Conservation (phyloP, 2,113 vertebrate genomes). For the Raja brachyura region DNA sequence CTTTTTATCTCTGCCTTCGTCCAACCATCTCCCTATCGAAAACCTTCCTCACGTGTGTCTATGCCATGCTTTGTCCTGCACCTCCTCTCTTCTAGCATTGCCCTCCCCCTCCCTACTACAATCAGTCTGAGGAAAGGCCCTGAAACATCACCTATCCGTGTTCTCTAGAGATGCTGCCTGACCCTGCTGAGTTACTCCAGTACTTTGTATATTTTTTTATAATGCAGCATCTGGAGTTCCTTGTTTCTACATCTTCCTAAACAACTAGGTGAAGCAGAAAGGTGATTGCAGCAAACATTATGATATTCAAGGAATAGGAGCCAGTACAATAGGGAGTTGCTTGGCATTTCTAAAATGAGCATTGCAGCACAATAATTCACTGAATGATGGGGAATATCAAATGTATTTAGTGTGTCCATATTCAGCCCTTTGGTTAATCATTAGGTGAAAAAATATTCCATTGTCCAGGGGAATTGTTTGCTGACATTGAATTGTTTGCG, state of each 20-base stretch:
- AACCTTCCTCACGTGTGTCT: no score
- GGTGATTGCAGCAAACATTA: neutral
- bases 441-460: neutral
- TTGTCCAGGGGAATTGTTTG: neutral
- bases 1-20: no score
- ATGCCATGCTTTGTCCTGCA: no score
- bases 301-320: neutral
- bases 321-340: neutral
- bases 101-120: no score
- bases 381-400: neutral
- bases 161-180: no score
- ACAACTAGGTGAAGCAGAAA: neutral
- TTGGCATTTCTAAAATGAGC: neutral
- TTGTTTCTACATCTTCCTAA: neutral
- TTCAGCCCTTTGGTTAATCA: neutral
- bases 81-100: no score
- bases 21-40: no score
- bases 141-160: no score
- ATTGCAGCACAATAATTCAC: neutral
- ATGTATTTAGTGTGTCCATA: neutral
- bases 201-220: no score
- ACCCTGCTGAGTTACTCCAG: no score
- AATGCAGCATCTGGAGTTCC: no score
- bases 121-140: no score
- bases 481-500: neutral